A percentile compares a stretch with the other conserved stretches of the same genome.
phyloP scores from a whole-genome alignment of 2,113 vertebrate species.

The Rhinogobius similis region DNA sequence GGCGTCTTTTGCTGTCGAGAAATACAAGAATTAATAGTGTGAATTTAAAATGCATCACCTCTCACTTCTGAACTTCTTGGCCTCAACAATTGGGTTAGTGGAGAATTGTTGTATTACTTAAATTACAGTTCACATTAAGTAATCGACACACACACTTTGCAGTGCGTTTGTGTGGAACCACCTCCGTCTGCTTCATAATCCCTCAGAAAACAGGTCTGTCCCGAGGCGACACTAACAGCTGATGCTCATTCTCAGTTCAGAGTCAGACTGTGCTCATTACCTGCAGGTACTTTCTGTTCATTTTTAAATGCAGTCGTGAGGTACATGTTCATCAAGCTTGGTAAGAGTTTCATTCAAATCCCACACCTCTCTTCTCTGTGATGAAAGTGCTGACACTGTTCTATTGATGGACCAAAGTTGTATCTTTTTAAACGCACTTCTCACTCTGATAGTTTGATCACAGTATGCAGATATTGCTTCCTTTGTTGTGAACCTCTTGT shows the following conservation, averaged over 20 bases:
- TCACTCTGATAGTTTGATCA: conserved; percentile 10
- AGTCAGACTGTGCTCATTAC: background rate
- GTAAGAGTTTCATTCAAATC: background rate
- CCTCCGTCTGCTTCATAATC: background rate
- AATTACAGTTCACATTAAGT: too few species aligned
- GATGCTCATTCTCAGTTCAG: background rate
- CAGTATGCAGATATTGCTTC: conserved; percentile 3
- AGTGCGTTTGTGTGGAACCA: background rate
- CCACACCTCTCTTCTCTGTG: background rate
- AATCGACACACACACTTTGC: background rate
- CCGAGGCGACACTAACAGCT: background rate
- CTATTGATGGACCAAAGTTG: background rate
- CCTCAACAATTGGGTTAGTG: background rate
- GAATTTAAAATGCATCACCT: background rate
- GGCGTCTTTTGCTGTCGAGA: too few species aligned
- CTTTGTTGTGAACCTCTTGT: conserved; percentile 2
- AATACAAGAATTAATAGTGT: background rate
- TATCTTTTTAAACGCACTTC: background rate
- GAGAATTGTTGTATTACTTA: too few species aligned
- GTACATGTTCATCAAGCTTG: background rate
- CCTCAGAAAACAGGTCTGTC: background rate
- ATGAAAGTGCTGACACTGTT: conserved; percentile 3
- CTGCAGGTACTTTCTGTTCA: background rate
- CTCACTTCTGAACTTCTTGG: background rate
- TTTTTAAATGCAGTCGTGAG: background rate